Evolutionary conservation across 2,888 invertebrate species (phyloP), one percentile per base, ranked within the genome.

Genomic region (Ormyrus pomaceus): DNA sequence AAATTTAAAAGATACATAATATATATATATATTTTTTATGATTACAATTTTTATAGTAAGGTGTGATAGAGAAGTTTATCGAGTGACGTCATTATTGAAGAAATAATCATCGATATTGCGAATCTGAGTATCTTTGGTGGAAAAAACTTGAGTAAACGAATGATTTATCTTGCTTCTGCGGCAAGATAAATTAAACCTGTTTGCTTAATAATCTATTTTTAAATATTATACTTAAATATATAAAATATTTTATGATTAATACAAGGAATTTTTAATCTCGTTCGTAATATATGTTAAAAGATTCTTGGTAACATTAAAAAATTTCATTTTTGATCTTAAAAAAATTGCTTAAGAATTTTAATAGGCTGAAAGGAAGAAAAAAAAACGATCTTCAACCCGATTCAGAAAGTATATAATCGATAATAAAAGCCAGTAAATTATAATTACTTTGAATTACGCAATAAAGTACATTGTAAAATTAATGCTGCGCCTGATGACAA

Each of bases 381-480:
- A 34, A 34, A 34, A 34, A 34, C 34, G 34, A 34, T 34, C 34
- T 34, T 34, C 34, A 0, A 4, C 4, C 34, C 34, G 3, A 34
- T 34, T 34, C 34, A 34, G 34, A 34, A 34, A 56, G 8, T 65
- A 58, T 8, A 50, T 19, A 62, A 48, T 5, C 48, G 19, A 46
- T 53, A 7, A 65, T 50, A 56, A 66, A 62, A 56, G 13, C 68
- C 46, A 50, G 69, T 58, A 59, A 71, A 71, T 79, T 69, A 71
- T 53, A 75, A 73, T 80, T 73, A 77, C 56, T 81, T 59, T 77
- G 74, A 65, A 77, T 80, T 62, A 59, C 77, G 73, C 50, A 64
- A 69, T 68, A 59, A 75, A 56, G 53, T 59, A 58, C 46, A 19
- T 72, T 75, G 80, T 73, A 72, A 59, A 81, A 77, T 77, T 55